Conservation (phyloP, 2,797 vertebrate genomes). For the Chelidonichthys spinosus region DNA sequence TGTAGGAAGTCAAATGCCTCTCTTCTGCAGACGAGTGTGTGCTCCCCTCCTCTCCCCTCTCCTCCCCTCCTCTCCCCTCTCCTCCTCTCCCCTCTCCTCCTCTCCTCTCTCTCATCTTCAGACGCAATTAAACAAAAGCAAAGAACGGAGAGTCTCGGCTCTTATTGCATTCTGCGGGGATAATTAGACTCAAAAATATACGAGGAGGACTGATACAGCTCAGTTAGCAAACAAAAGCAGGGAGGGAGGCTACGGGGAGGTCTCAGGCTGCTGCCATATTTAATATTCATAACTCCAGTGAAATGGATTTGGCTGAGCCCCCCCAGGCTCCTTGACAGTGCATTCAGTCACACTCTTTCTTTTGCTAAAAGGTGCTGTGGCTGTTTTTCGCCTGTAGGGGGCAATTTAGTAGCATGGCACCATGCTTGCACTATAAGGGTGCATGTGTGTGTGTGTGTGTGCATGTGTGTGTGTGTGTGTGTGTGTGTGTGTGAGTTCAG, state of each 20-base stretch:
- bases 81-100: neutral
- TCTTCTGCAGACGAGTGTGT: slow-evolving; percentile 32
- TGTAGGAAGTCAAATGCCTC: slow-evolving; percentile 49
- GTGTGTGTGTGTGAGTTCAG: slow-evolving; percentile 11
- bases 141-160: slow-evolving; percentile 35
- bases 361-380: slow-evolving; percentile 47
- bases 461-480: slow-evolving; percentile 6
- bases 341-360: slow-evolving; percentile 39
- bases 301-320: slow-evolving; percentile 40
- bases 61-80: slow-evolving; percentile 5
- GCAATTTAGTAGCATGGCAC: slow-evolving; percentile 78
- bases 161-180: slow-evolving; percentile 38
- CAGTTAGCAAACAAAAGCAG: slow-evolving; percentile 59
- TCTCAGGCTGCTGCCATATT: slow-evolving; percentile 46
- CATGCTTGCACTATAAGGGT: slow-evolving; percentile 8
- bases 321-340: slow-evolving; percentile 37
- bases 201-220: slow-evolving; percentile 52
- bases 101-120: slow-evolving; percentile 32
- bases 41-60: slow-evolving; percentile 2
- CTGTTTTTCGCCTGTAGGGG: slow-evolving; percentile 75
- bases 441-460: neutral
- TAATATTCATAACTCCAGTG: slow-evolving; percentile 65
- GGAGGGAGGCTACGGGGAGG: slow-evolving; percentile 9
- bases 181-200: slow-evolving; percentile 60
- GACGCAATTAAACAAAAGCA: slow-evolving; percentile 62